Conservation (phyloP, 2,113 vertebrate species). For the Silurus glanis region DNA sequence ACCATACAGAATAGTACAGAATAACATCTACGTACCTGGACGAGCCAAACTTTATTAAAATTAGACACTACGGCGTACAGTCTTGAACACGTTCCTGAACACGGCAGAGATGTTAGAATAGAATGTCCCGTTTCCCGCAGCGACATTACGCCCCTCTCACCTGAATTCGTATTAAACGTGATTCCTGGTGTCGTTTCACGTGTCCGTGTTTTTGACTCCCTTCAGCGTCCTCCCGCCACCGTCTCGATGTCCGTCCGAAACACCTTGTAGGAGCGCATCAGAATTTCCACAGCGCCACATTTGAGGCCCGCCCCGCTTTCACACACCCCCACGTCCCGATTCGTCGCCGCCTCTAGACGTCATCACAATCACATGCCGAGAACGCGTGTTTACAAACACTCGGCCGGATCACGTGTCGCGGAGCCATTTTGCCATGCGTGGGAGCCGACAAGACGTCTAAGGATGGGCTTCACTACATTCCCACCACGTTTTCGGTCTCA, state of each 20-base stretch:
- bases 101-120: background rate
- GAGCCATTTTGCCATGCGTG: constrained; percentile 43
- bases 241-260: constrained; percentile 30
- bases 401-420: constrained; percentile 56
- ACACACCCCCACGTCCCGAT: constrained; percentile 75
- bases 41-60: background rate
- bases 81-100: no score
- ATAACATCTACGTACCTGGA: no score
- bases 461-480: background rate
- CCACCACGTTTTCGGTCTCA: background rate
- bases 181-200: background rate
- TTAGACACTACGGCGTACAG: no score
- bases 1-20: no score
- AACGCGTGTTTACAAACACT: constrained; percentile 80
- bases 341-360: constrained; percentile 59
- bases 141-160: background rate
- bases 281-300: constrained; percentile 70
- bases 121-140: background rate
- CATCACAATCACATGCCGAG: constrained; percentile 67
- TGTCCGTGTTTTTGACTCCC: background rate
- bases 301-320: constrained; percentile 62
- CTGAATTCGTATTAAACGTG: background rate
- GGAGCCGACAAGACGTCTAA: background rate
- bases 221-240: no score
- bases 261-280: constrained; percentile 54